These are phyloP conservation scores for Stomorhina lunata DNA, from an alignment of 2,888 invertebrate genomes.

Conservation along the genomic window DNA sequence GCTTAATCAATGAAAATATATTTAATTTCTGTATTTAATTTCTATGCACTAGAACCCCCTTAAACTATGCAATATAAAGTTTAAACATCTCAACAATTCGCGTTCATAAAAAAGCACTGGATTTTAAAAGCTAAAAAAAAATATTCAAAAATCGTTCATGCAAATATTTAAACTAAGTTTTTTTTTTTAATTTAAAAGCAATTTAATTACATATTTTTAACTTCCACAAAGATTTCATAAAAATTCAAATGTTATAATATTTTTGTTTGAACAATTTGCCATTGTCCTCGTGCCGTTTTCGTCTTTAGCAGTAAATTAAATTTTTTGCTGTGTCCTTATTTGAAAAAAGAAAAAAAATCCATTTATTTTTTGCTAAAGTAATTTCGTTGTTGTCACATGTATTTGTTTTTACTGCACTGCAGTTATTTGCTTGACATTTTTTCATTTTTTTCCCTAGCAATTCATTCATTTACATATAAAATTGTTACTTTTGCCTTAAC, in stretches of 20 bases:
- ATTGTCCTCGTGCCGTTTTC: background rate
- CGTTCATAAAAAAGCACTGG: too few species aligned
- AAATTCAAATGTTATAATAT: too few species aligned
- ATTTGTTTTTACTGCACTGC: conserved; percentile 63
- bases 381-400: conserved; percentile 5
- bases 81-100: too few species aligned
- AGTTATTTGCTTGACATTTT: conserved; percentile 57
- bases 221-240: too few species aligned
- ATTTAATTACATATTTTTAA: background rate
- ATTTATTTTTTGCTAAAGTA: background rate
- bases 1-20: too few species aligned
- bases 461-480: conserved; percentile 9
- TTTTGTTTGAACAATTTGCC: background rate
- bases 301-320: background rate
- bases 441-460: too few species aligned
- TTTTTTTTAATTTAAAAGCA: background rate
- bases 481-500: conserved; percentile 25
- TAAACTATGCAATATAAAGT: too few species aligned
- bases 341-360: conserved; percentile 28
- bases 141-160: too few species aligned
- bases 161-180: too few species aligned
- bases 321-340: conserved; percentile 8
- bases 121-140: too few species aligned
- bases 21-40: too few species aligned
- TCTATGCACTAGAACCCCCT: too few species aligned